Conservation (phyloP, 2,113 vertebrate genomes). For the Catharus bicknelli region DNA sequence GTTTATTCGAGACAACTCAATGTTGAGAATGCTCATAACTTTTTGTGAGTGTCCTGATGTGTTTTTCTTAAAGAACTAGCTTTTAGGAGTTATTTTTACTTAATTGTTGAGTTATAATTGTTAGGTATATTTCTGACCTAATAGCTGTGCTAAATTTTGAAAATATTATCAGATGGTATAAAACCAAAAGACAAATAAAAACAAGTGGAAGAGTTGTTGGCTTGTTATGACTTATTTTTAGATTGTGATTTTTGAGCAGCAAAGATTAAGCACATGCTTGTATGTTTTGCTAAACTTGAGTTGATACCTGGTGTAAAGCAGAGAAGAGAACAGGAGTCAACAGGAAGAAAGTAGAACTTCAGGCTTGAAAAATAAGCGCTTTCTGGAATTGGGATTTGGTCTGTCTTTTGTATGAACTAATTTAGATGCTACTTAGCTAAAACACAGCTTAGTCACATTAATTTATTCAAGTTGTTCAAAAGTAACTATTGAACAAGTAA, state of each 20-base stretch:
- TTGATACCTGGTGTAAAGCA: neutral
- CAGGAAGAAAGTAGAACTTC: neutral
- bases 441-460: neutral
- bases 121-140: neutral
- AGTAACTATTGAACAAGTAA: neutral
- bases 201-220: neutral
- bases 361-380: neutral
- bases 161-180: neutral
- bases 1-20: neutral
- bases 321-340: neutral
- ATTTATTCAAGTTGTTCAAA: neutral
- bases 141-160: neutral
- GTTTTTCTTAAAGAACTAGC: neutral
- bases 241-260: neutral
- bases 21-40: neutral
- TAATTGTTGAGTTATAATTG: neutral
- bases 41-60: neutral
- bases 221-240: neutral
- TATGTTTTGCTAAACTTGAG: neutral
- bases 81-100: neutral
- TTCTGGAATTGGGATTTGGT: neutral
- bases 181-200: neutral
- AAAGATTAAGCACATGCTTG: neutral
- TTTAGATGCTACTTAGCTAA: neutral
- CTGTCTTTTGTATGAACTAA: neutral